Percentiles rank a stretch among this genome's conserved stretches.
Evolutionary conservation across 2,888 invertebrate genomes (phyloP).

Genomic region (Chymomyza caudatula): DNA sequence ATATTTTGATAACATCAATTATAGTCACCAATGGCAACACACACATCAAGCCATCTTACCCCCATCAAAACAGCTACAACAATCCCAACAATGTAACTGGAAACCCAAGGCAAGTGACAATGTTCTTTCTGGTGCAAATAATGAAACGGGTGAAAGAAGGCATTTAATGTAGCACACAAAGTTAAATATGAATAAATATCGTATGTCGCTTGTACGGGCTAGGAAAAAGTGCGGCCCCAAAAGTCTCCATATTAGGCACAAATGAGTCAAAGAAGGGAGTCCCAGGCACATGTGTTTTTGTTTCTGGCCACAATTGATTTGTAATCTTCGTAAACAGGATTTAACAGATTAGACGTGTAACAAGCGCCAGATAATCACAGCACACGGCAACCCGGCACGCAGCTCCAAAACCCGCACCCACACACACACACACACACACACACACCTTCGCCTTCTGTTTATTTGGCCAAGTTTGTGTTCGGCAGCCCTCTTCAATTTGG

Average conservation of each 20-base stretch:
- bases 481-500: conserved; percentile 47
- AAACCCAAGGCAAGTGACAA: neutral
- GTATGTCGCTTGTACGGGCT: conserved; percentile 32
- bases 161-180: neutral
- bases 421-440: neutral
- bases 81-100: neutral
- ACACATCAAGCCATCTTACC: neutral
- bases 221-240: conserved; percentile 18
- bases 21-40: conserved; percentile 62
- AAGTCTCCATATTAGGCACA: neutral
- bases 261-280: neutral
- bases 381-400: conserved; percentile 28
- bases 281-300: conserved; percentile 57
- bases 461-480: conserved; percentile 31
- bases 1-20: conserved; percentile 77
- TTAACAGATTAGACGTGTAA: conserved; percentile 72
- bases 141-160: neutral
- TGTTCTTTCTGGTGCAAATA: neutral
- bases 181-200: conserved; percentile 33
- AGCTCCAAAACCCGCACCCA: conserved; percentile 22
- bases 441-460: neutral
- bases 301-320: conserved; percentile 69
- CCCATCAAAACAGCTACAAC: neutral
- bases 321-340: conserved; percentile 72
- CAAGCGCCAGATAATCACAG: conserved; percentile 66